A percentile compares a stretch with the other conserved stretches of the same genome.
Conservation (phyloP, 2,797 vertebrate genomes). For the Coranthus polyacanthus region DNA sequence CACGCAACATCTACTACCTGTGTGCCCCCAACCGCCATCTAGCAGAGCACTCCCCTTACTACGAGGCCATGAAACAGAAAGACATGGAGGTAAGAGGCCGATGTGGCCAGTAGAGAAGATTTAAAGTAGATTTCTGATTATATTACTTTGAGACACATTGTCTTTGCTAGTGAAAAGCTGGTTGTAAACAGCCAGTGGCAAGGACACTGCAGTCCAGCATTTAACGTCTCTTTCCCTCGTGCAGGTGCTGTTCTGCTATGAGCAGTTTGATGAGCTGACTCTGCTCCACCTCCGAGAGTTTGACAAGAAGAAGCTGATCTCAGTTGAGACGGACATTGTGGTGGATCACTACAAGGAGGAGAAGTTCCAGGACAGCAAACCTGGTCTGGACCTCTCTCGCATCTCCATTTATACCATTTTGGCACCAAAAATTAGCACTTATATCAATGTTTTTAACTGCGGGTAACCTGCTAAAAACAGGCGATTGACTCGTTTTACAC, state of each 20-base stretch:
- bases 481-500: no score
- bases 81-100: conserved; percentile 89
- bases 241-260: conserved; percentile 97
- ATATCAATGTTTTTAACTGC: no score
- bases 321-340: conserved; percentile 96
- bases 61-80: conserved; percentile 96
- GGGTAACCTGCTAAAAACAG: no score
- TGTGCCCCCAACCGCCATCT: conserved; percentile 94
- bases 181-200: neutral
- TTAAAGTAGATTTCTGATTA: no score
- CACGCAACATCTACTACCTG: conserved; percentile 96
- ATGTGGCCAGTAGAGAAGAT: no score
- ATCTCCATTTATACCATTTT: neutral
- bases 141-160: neutral
- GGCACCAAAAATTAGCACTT: no score
- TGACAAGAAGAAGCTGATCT: conserved; percentile 96
- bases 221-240: neutral
- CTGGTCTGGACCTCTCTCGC: conserved; percentile 79
- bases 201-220: neutral
- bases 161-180: neutral
- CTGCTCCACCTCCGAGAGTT: conserved; percentile 95
- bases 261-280: conserved; percentile 97
- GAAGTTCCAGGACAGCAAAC: conserved; percentile 88
- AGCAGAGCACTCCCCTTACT: conserved; percentile 95
- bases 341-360: conserved; percentile 99